Evolutionary conservation across 2,113 vertebrate species (phyloP), one percentile per base, ranked within the genome.

Genomic region (Rallus limicola): DNA sequence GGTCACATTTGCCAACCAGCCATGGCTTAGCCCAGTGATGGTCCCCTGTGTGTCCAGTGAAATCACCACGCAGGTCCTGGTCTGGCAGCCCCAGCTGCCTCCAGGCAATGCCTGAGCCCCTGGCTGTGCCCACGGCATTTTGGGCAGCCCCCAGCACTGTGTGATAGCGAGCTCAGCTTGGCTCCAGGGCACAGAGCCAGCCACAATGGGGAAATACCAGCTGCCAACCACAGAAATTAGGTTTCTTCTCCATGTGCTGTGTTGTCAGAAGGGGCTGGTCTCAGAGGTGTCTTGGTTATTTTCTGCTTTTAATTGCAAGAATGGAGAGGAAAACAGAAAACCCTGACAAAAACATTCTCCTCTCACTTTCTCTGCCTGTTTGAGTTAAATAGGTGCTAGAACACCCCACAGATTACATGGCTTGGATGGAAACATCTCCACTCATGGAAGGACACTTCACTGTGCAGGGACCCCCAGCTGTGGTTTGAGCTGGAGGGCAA

Each of bases 151-250:
- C 56, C 68, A 58, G 33, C 50, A 4, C 64, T 26, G 74, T 80
- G 62, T 5, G 25, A 69, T 7, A 81, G 48, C 0, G 2, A 87
- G 65, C 70, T 88, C 82, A 75, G 91, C n/a, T 50, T 3, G 0
- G 58, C 65, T 90, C 58, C 88, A 52, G 82, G 79, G 68, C 65
- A 64, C 67, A 16, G 76, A 60, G 68, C 80, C 1, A 21, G 34
- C 59, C 62, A 67, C 7, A 2, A 62, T 0, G 2, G 21, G 77
- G 87, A 94, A 89, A 89, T 40, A 55, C 64, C 77, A 87, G 84
- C 81, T 78, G 92, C 90, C 92, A 86, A 15, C 16, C 36, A 17
- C 69, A 92, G 62, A 80, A 95, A 93, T 93, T 25, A 56, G 76
- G 59, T 77, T 94, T 88, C 50, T 93, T 80, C 59, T 92, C 79